Conservation (phyloP, 2,888 invertebrate species). For the Eilema griseolum region DNA sequence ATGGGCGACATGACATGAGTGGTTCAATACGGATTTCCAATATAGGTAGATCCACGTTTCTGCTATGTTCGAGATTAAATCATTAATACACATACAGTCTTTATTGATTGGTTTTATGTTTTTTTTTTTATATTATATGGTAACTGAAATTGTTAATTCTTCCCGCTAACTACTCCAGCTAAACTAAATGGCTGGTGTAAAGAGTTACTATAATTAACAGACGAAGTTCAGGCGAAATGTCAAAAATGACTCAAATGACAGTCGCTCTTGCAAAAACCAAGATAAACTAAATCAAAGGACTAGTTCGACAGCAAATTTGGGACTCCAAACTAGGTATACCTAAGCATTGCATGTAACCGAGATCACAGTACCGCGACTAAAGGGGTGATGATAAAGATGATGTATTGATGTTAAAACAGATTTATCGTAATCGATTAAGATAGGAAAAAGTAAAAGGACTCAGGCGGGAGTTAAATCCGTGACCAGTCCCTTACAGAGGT, state of each 20-base stretch:
- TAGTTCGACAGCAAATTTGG: background rate
- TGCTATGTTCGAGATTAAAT: slow-evolving; percentile 32
- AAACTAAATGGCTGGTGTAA: no score
- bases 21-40: slow-evolving; percentile 67
- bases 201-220: slow-evolving; percentile 9
- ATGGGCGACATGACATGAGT: slow-evolving; percentile 79
- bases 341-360: background rate
- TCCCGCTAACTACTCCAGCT: no score
- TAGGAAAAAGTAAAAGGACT: no score
- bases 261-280: background rate
- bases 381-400: background rate
- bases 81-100: background rate
- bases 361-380: background rate
- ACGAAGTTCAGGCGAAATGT: no score
- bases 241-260: no score
- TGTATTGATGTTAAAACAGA: no score
- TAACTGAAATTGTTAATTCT: no score
- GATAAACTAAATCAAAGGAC: background rate
- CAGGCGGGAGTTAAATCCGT: no score
- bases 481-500: no score
- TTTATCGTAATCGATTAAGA: no score
- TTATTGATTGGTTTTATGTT: background rate
- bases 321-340: background rate
- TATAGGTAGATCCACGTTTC: slow-evolving; percentile 52
- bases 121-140: no score